A percentile compares a stretch with the other conserved stretches of the same genome.
These are phyloP conservation scores for Thalassophryne amazonica DNA, from an alignment of 2,797 vertebrate species.

Conservation along the genomic window DNA sequence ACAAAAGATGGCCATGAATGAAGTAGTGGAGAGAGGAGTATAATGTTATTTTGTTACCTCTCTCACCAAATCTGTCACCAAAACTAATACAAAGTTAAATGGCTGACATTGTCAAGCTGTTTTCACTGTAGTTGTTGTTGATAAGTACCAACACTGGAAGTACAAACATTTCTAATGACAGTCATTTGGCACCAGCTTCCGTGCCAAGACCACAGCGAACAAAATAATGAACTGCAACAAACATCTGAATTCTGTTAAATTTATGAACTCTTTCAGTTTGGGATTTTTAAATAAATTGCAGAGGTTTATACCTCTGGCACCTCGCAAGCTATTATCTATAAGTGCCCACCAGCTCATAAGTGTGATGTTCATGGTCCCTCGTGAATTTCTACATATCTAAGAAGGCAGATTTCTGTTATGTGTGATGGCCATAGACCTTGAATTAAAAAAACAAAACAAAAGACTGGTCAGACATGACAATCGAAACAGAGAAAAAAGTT, in stretches of 20 bases:
- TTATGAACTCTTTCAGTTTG: conserved; percentile 77
- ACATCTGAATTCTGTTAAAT: conserved; percentile 68
- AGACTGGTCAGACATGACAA: conserved; percentile 88
- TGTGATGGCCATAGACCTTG: conserved; percentile 67
- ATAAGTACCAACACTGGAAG: conserved; percentile 43
- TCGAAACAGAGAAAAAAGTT: conserved; percentile 74
- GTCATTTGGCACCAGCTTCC: conserved; percentile 40
- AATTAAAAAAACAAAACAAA: too few species aligned
- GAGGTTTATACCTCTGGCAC: conserved; percentile 89
- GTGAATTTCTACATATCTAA: conserved; percentile 67
- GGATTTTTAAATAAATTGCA: conserved; percentile 82
- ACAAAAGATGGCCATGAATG: conserved; percentile 15
- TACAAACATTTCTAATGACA: conserved; percentile 46
- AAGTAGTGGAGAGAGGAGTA: conserved; percentile 50
- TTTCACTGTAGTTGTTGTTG: conserved; percentile 64
- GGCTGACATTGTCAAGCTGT: conserved; percentile 43
- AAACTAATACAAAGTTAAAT: conserved; percentile 61
- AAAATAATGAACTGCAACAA: conserved; percentile 61
- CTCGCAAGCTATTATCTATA: conserved; percentile 92
- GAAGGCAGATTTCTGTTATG: conserved; percentile 69
- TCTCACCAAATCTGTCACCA: conserved; percentile 66
- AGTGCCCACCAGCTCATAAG: conserved; percentile 97
- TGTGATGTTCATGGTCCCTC: conserved; percentile 91
- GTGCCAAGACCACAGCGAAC: conserved; percentile 38
- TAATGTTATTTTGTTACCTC: conserved; percentile 52